Conservation (phyloP, 2,113 vertebrate species). For the Peromyscus californicus region DNA sequence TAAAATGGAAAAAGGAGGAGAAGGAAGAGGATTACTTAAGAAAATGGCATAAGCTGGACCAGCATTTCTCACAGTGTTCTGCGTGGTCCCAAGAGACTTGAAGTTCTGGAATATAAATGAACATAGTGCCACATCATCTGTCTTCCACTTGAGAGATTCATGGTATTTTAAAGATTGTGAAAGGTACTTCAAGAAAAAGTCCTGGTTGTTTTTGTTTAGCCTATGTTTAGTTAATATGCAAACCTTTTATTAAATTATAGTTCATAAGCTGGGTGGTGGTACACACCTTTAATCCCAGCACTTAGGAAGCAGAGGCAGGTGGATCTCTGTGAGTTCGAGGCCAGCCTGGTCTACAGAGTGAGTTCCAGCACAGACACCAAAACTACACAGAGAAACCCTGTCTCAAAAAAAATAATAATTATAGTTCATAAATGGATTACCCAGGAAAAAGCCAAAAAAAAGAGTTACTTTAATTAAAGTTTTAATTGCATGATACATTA, state of each 20-base stretch:
- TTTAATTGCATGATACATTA: slow-evolving; percentile 7
- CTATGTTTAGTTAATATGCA: neutral
- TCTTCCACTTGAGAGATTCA: neutral
- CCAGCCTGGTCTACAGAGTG: too few relatives aligned
- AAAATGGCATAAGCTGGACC: neutral
- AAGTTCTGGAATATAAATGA: neutral
- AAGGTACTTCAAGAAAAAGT: neutral
- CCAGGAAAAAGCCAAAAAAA: slow-evolving; percentile 43
- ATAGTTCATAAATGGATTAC: slow-evolving; percentile 24
- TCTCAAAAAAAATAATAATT: neutral
- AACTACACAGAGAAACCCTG: neutral
- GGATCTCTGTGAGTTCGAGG: too few relatives aligned
- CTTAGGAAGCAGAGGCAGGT: too few relatives aligned
- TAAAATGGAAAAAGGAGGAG: neutral
- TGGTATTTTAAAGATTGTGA: neutral
- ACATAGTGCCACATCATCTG: neutral
- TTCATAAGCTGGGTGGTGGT: neutral
- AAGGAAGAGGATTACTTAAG: neutral
- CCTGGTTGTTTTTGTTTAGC: neutral
- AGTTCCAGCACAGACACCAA: too few relatives aligned
- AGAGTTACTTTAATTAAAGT: slow-evolving; percentile 19
- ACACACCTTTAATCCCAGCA: too few relatives aligned
- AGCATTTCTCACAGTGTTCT: neutral
- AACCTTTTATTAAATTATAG: neutral
- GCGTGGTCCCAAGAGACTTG: neutral